These are phyloP conservation scores for Drosophila greeni DNA, from an alignment of 2,888 invertebrate genomes.

Conservation along the genomic window DNA sequence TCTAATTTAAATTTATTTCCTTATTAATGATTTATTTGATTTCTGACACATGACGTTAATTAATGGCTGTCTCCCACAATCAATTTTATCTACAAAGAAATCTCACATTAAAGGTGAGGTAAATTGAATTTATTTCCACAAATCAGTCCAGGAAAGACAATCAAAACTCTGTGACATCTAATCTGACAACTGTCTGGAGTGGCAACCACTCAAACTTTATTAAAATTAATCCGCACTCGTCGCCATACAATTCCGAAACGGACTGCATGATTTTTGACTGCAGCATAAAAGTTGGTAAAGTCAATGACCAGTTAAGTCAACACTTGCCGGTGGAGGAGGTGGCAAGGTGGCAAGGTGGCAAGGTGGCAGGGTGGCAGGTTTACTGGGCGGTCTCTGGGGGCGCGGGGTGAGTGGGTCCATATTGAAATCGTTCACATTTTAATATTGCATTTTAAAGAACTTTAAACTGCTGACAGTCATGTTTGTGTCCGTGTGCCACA, in stretches of 20 bases:
- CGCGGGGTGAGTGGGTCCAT: constrained; percentile 24
- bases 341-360: constrained; percentile 2
- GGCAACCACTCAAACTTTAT: constrained; percentile 8
- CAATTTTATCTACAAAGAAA: constrained; percentile 3
- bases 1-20: background rate
- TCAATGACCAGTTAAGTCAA: constrained; percentile 74
- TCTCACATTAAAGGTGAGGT: background rate
- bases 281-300: constrained; percentile 68
- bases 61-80: background rate
- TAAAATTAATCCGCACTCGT: constrained; percentile 19
- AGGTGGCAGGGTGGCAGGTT: background rate
- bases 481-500: constrained; percentile 49
- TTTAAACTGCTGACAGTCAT: constrained; percentile 42
- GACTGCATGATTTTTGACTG: constrained; percentile 65
- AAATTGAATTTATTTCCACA: constrained; percentile 10
- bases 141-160: background rate
- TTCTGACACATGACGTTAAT: constrained; percentile 2
- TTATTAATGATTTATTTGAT: constrained; percentile 1
- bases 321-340: constrained; percentile 36
- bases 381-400: constrained; percentile 5
- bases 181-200: background rate
- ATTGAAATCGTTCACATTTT: constrained; percentile 58
- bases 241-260: constrained; percentile 31
- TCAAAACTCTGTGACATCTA: constrained; percentile 8
- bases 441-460: constrained; percentile 56